phyloP scores from a whole-genome alignment of 2,113 vertebrate species.

The Carettochelys insculpta region DNA sequence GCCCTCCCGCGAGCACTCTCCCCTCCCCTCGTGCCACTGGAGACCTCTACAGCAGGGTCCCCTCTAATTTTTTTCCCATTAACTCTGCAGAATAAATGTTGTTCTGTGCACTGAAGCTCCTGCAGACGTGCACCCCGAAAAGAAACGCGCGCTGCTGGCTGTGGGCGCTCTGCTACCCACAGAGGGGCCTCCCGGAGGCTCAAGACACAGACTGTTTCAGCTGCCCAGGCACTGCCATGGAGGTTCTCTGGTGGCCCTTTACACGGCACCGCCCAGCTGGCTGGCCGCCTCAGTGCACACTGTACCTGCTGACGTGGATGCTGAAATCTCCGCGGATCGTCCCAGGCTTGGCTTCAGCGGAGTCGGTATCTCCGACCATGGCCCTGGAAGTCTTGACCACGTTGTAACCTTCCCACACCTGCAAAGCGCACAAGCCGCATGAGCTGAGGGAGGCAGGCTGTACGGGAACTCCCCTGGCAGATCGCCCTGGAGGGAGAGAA shows the following conservation, averaged over 20 bases:
- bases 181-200: not conserved
- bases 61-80: no score
- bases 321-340: conserved; percentile 93
- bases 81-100: no score
- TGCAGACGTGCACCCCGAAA: no score
- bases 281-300: not conserved
- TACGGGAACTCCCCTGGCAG: not conserved
- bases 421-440: not conserved
- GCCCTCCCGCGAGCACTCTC: not conserved
- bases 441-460: not conserved
- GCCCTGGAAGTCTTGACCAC: conserved; percentile 82
- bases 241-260: no score
- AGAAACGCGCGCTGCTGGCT: no score
- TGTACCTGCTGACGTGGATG: conserved; percentile 89
- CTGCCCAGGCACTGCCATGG: not conserved
- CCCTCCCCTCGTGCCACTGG: not conserved
- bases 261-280: no score
- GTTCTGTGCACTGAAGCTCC: no score
- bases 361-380: conserved; percentile 90
- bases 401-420: conserved; percentile 96
- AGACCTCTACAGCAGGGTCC: no score
- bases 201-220: not conserved
- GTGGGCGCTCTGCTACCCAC: no score
- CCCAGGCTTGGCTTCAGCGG: conserved; percentile 80
- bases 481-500: no score